These are phyloP conservation scores for Acromyrmex heyeri DNA, from an alignment of 1,140 invertebrate species.

Conservation along the genomic window DNA sequence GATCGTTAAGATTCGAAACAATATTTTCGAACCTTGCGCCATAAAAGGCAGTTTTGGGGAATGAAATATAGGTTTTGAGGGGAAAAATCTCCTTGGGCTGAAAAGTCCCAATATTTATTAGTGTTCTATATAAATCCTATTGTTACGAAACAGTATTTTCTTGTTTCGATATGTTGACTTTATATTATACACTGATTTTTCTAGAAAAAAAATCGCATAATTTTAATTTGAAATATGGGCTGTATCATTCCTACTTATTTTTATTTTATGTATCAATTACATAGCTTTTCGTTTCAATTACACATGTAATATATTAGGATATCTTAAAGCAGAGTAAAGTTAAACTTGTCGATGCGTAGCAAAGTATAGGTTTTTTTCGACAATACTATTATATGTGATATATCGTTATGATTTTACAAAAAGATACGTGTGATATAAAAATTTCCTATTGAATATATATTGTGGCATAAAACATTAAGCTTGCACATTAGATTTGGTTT, in stretches of 20 bases:
- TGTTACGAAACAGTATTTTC: not conserved
- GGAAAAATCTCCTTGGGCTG: not conserved
- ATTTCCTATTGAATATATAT: constrained; percentile 23
- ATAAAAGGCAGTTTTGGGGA: constrained; percentile 18
- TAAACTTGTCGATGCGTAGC: not conserved
- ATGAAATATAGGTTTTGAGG: not conserved
- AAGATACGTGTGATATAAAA: constrained; percentile 40
- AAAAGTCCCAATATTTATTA: not conserved
- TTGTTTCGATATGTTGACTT: not conserved
- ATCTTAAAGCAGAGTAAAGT: not conserved
- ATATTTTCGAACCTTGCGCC: not conserved
- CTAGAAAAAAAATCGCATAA: not conserved
- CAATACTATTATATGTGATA: not conserved
- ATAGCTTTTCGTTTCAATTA: not conserved
- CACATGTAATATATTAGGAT: not conserved
- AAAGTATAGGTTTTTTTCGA: not conserved
- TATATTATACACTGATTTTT: not conserved
- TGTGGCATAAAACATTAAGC: not conserved
- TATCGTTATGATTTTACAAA: constrained; percentile 13
- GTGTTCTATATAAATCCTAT: not conserved
- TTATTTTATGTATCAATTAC: constrained; percentile 1
- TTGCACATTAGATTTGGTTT: constrained; percentile 14
- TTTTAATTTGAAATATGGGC: not conserved
- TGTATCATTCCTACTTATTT: not conserved
- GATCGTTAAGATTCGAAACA: constrained; percentile 62